Evolutionary conservation across 2,888 invertebrate species (phyloP), one percentile per base, ranked within the genome.

Genomic region (Monoplex corrugatus): DNA sequence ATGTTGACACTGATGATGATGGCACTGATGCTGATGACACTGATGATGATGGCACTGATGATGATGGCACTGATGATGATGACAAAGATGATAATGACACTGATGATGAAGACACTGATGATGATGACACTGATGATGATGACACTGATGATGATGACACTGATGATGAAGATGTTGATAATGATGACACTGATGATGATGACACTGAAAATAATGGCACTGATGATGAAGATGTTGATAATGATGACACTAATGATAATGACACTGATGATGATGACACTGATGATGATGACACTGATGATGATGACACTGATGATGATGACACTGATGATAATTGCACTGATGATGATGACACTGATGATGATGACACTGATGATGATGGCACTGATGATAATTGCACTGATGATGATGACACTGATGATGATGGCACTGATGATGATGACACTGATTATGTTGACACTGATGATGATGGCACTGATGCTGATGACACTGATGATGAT

Each of bases 51-150:
- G 72, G 2, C 13, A 35, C 32, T 2, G 72, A 72, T 2, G 72
- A 72, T 3, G 72, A 72, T 32, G 72, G 35, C 8, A 35, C 8
- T 32, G 72, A 72, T 32, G 72, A 72, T 40, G 44, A 82, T 40
- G 82, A 82, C 13, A 43, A 82, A 40, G 82, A 82, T 40, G 82
- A 44, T 82, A 43, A 82, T 82, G n/a, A n/a, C n/a, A n/a, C n/a
- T n/a, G n/a, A 35, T 3, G 82, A 82, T 43, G 43, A 43, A 19
- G 44, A 82, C 32, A 28, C 1, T 45, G 43, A 40, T 45, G 40
- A 82, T 32, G 44, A 82, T 45, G 82, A 43, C 28, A 43, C 13
- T 43, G 82, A 82, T 43, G 43, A 82, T 43, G 23, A 23, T 43
- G 43, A 82, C 16, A 28, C 38, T 82, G 82, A 0, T 82, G 82